phyloP scores from a whole-genome alignment of 2,113 vertebrate species.

The Drymodes brunneopygia region DNA sequence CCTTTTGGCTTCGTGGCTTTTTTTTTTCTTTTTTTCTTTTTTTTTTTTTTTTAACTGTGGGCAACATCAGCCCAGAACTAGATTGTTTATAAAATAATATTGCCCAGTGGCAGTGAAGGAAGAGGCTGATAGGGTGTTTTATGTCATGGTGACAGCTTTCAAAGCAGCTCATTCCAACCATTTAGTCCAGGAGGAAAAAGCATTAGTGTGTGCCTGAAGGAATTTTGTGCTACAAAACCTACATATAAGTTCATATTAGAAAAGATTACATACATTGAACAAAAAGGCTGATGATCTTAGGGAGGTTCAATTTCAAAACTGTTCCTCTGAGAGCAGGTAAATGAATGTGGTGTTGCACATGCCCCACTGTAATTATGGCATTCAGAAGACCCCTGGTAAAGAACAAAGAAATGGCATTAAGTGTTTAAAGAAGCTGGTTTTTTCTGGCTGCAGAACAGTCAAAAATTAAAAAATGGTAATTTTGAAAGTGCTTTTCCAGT shows the following conservation, averaged over 20 bases:
- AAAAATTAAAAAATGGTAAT: neutral
- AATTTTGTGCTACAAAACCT: conserved; percentile 56
- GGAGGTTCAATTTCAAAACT: conserved; percentile 5
- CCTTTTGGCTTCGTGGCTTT: conserved; percentile 13
- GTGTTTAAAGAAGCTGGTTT: neutral
- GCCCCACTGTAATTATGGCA: neutral
- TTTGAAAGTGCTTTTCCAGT: neutral
- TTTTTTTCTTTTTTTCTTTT: neutral
- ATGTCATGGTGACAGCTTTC: conserved; percentile 73
- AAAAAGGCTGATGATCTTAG: conserved; percentile 30
- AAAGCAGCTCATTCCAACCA: conserved; percentile 62
- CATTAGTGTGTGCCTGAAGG: conserved; percentile 53
- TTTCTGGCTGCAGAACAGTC: neutral
- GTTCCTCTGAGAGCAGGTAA: neutral
- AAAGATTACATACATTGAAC: conserved; percentile 25
- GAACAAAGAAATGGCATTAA: neutral
- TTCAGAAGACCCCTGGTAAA: neutral
- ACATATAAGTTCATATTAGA: conserved; percentile 19
- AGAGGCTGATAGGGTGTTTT: conserved; percentile 64
- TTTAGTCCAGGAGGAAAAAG: conserved; percentile 68
- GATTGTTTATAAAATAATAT: conserved; percentile 69
- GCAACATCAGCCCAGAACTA: neutral
- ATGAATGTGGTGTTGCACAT: neutral
- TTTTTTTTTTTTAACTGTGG: neutral
- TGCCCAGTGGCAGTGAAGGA: conserved; percentile 68